Evolutionary conservation across 1,140 invertebrate genomes (phyloP).

Genomic region (Pseudomyrmex flavicornis): DNA sequence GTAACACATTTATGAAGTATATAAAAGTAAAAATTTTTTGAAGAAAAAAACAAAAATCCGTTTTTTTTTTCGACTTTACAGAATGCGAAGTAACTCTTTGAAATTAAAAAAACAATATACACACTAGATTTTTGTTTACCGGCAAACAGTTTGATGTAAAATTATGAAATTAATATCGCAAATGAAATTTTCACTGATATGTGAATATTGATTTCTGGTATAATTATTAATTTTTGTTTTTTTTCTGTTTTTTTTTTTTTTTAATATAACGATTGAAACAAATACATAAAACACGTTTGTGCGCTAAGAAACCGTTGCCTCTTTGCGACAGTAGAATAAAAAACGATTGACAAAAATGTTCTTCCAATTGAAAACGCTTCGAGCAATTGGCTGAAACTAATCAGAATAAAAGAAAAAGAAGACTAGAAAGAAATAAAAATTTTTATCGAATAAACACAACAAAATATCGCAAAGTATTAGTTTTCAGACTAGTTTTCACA

Average conservation of each 20-base stretch:
- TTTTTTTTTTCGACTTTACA: constrained; percentile 9
- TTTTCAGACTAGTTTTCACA: constrained; percentile 10
- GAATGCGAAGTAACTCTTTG: not conserved
- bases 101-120: constrained; percentile 12
- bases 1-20: constrained; percentile 10
- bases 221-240: too few relatives aligned
- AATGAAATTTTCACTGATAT: not conserved
- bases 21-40: constrained; percentile 23
- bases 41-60: not conserved
- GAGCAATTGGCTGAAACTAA: constrained; percentile 11
- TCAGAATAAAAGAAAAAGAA: too few relatives aligned
- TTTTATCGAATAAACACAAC: constrained; percentile 1
- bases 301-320: constrained; percentile 23
- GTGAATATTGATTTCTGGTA: not conserved
- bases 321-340: constrained; percentile 19
- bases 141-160: not conserved
- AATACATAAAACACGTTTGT: not conserved
- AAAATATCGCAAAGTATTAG: not conserved
- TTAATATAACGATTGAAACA: not conserved
- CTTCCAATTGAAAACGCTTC: constrained; percentile 42
- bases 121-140: not conserved
- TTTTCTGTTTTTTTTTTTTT: not conserved
- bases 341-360: constrained; percentile 8
- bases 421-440: not conserved
- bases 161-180: not conserved